Evolutionary conservation across 2,113 vertebrate species (phyloP), one percentile per base, ranked within the genome.

Genomic region (Eptesicus fuscus): DNA sequence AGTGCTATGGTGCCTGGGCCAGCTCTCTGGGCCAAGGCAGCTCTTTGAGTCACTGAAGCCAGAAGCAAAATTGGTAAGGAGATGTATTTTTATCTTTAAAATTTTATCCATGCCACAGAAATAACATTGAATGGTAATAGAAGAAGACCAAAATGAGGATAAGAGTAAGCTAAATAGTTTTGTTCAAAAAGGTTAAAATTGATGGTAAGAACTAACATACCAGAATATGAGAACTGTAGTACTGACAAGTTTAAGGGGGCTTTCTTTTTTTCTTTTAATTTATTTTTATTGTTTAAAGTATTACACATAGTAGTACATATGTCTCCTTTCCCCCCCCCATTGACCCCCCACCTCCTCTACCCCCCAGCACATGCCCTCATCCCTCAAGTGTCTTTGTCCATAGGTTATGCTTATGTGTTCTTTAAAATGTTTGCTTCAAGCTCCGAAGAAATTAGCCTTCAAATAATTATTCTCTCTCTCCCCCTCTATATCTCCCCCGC

Each of bases 351-450:
- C 22, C 56, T 59, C 56, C 56, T 7, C 7, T 23, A 59, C 22
- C 9, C 53, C 56, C 8, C 56, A 23, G 22, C 22, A 59, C 56
- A 23, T 59, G 56, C 56, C 22, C 56, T 59, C 56, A 59, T 1
- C 22, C 22, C 51, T 3, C 56, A 9, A 23, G 22, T 59, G 56
- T 23, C 56, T 59, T 59, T 59, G 56, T 59, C 56, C 56, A 59
- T 59, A 23, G 56, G 22, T 59, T 59, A 59, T 59, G 56, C 56
- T 56, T 59, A 22, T 63, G 22, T 80, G 25, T 42, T 87, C 87
- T 83, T 13, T 61, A 67, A 82, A 69, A 56, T 80, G 37, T 65
- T 95, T 83, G 67, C 63, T 93, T 97, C 47, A 93, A 25, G 22
- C 6, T 95, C 53, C 10, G 14, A 90, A 87, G n/a, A 83, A 18